Conservation (phyloP, 2,113 vertebrate species). For the Cinclus mexicanus region DNA sequence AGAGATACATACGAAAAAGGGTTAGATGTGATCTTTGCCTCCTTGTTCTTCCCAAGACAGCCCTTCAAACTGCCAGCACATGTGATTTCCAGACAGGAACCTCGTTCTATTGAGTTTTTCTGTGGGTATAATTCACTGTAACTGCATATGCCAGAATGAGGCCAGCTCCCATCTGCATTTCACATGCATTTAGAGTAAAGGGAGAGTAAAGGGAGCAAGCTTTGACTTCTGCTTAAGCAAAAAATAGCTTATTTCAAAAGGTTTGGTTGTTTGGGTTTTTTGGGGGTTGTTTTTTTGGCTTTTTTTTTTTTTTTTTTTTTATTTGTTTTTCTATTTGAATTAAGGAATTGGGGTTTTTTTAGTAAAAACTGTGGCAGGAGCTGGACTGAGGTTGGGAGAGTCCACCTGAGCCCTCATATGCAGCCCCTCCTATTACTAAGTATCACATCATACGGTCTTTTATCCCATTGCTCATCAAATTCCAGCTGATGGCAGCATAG, state of each 20-base stretch:
- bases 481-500: not conserved
- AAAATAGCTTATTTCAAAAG: not conserved
- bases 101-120: not conserved
- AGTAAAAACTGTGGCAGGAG: not conserved
- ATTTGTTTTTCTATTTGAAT: not conserved
- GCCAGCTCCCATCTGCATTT: not conserved
- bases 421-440: not conserved
- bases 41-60: not conserved
- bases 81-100: not conserved
- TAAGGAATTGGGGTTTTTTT: accelerated
- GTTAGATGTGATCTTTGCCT: not conserved
- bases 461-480: constrained; percentile 3
- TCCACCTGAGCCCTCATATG: not conserved
- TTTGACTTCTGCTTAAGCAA: not conserved
- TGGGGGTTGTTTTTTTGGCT: too few relatives aligned
- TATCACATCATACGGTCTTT: constrained; percentile 6
- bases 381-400: not conserved
- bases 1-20: not conserved
- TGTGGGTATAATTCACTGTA: not conserved
- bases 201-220: not conserved
- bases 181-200: not conserved
- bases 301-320: not conserved
- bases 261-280: not conserved
- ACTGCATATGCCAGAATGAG: not conserved
- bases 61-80: not conserved